Base-by-base conservation (phyloP, 2,888 invertebrate species). In the Gymnocheta viridis region DNA sequence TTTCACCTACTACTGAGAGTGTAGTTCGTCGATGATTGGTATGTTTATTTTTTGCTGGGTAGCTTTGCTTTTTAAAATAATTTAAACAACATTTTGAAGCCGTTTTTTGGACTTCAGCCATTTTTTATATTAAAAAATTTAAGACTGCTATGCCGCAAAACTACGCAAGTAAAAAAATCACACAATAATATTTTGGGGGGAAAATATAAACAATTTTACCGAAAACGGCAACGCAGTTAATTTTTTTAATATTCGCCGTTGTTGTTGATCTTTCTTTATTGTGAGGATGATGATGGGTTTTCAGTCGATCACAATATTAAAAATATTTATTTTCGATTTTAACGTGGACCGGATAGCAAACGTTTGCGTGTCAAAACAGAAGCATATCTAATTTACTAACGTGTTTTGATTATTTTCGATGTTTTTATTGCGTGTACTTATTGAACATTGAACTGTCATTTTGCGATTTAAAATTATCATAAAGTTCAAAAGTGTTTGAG, bases 321-420 rank as follows among this genome's bases (percentile, higher is more conserved):
- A 84, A 80, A 69, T 72, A 72, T 78, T 84, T 78, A 84, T 77
- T 84, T 77, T 73, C 67, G 67, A 73, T 72, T 73, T 73, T 22
- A 81, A 64, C 77, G 72, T 69, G 56, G 49, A 67, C 62, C 84
- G 77, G 77, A 19, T 69, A 49, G 38, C 73, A 84, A 73, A 72
- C 69, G 47, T 79, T 62, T 19, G 66, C 47, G 51, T 49, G 47
- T 22, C 9, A 56, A 64, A 73, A 49, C 12, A 35, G 12, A 62
- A 19, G 5, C 41, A 54, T 67, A 44, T 72, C 32, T 22, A 24
- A 54, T 35, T 47, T 35, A 64, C n/a, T 32, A 69, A 24, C 32
- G 74, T 27, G 60, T 69, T 44, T 67, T 60, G 64, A 49, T 51
- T 47, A 56, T 24, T 29, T 51, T 70, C 4, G 12, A 29, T 51